These are phyloP conservation scores for Gallinago nigripennis DNA, from an alignment of 2,797 vertebrate genomes.

Conservation along the genomic window DNA sequence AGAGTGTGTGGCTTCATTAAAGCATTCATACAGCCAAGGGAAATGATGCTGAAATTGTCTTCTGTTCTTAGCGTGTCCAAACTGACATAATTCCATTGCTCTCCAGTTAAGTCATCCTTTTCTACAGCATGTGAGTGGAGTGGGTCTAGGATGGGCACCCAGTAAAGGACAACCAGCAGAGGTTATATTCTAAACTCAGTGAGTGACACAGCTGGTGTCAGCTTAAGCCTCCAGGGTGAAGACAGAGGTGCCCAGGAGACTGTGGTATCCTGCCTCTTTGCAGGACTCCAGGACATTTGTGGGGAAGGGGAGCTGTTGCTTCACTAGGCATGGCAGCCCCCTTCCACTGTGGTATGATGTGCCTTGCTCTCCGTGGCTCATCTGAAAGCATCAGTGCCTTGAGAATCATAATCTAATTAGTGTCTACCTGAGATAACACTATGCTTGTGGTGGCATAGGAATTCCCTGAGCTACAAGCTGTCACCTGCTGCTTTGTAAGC, in stretches of 20 bases:
- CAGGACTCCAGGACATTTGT: not conserved
- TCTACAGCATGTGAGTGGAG: not conserved
- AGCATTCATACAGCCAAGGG: not conserved
- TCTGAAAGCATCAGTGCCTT: not conserved
- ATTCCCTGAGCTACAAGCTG: not conserved
- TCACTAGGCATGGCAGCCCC: not conserved
- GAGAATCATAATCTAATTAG: not conserved
- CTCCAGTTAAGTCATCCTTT: not conserved
- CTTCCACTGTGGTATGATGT: not conserved
- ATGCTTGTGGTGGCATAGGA: not conserved
- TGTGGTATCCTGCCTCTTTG: not conserved
- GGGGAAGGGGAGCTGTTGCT: not conserved
- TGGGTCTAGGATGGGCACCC: not conserved
- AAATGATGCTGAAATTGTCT: not conserved
- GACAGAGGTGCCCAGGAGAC: not conserved
- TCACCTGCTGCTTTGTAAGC: not conserved
- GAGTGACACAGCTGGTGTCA: not conserved
- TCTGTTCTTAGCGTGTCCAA: not conserved
- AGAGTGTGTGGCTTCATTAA: not conserved
- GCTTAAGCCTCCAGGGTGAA: not conserved
- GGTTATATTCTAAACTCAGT: not conserved
- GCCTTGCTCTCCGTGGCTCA: not conserved
- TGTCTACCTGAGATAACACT: not conserved
- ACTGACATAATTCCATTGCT: not conserved
- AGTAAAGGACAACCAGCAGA: not conserved